A percentile compares a stretch with the other conserved stretches of the same genome.
phyloP scores from a whole-genome alignment of 2,888 invertebrate genomes.

The Hemistola chrysoprasaria region DNA sequence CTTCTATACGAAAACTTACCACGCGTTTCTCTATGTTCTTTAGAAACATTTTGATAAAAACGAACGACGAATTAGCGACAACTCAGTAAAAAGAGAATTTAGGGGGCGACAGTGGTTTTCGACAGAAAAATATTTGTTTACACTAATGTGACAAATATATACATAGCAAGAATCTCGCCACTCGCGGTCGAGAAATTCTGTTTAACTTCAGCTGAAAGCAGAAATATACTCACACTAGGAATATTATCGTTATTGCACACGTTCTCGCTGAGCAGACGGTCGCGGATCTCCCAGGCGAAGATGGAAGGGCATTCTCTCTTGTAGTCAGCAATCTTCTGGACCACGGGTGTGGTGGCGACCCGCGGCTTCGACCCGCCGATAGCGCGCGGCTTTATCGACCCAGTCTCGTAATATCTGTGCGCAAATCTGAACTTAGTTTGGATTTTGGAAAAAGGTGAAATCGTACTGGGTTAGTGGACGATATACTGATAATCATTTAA shows the following conservation, averaged over 20 bases:
- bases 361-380: constrained; percentile 98
- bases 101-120: too few species aligned
- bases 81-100: too few species aligned
- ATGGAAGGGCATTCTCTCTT: constrained; percentile 98
- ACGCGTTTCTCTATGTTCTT: too few species aligned
- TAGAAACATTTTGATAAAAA: too few species aligned
- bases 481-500: too few species aligned
- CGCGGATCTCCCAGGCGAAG: constrained; percentile 99
- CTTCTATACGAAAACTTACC: too few species aligned
- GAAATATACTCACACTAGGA: constrained; percentile 93
- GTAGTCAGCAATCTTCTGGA: constrained; percentile 97
- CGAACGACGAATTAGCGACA: too few species aligned
- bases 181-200: too few species aligned
- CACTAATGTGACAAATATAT: too few species aligned
- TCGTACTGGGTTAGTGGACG: constrained; percentile 27
- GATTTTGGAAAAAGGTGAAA: constrained; percentile 56
- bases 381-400: constrained; percentile 97
- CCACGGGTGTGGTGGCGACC: constrained; percentile 96
- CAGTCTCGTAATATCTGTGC: constrained; percentile 97
- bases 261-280: constrained; percentile 95
- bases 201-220: too few species aligned
- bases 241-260: constrained; percentile 99
- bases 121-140: too few species aligned
- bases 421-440: constrained; percentile 75
- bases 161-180: too few species aligned